These are phyloP conservation scores for Gobio occitaniae DNA, from an alignment of 2,797 vertebrate species.

Conservation along the genomic window DNA sequence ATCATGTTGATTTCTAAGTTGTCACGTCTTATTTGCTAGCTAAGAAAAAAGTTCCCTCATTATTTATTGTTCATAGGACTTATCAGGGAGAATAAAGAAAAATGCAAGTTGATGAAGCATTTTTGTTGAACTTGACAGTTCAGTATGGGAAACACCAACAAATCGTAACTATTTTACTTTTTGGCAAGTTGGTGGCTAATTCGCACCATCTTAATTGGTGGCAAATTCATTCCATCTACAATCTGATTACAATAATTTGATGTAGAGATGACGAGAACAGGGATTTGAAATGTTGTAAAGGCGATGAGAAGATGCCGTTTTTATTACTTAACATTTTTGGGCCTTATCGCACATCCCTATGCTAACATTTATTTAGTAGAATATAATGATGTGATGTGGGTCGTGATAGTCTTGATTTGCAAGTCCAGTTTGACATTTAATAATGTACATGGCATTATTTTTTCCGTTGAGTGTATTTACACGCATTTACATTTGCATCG, in stretches of 20 bases:
- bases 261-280: too few relatives aligned
- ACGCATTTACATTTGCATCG: not conserved
- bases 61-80: not conserved
- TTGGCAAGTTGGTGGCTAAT: not conserved
- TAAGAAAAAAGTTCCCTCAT: not conserved
- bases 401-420: not conserved
- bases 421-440: not conserved
- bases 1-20: not conserved
- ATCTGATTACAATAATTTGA: too few relatives aligned
- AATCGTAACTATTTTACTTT: not conserved
- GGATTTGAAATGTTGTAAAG: too few relatives aligned
- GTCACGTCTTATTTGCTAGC: not conserved
- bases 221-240: too few relatives aligned
- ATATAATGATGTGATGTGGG: not conserved
- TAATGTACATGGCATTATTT: not conserved
- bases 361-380: not conserved
- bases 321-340: not conserved
- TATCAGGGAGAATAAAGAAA: too few relatives aligned
- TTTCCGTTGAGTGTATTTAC: not conserved
- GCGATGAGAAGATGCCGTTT: too few relatives aligned
- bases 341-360: not conserved
- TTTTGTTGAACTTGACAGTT: not conserved
- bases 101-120: too few relatives aligned
- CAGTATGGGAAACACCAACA: not conserved
- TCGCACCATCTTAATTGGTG: too few relatives aligned